Percentiles rank a stretch among this genome's conserved stretches.
Conservation (phyloP, 1,140 invertebrate species). For the Eriocheir sinensis region DNA sequence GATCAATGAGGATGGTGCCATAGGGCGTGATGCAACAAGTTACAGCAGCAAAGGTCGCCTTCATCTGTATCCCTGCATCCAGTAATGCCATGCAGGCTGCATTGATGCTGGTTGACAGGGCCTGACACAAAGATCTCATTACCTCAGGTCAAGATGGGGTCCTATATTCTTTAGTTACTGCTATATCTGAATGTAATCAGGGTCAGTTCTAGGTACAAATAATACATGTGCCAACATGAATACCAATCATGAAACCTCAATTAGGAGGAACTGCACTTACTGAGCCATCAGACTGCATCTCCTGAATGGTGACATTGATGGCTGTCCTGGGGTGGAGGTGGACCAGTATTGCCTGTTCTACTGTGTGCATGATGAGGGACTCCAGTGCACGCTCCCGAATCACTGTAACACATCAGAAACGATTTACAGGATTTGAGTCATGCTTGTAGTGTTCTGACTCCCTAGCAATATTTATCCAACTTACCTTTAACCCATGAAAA, state of each 20-base stretch:
- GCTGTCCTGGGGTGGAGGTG: slow-evolving; percentile 82
- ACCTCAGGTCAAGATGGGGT: too few relatives aligned
- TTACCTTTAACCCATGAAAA: too few relatives aligned
- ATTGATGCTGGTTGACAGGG: slow-evolving; percentile 82
- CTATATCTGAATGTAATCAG: too few relatives aligned
- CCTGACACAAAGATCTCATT: slow-evolving; percentile 61
- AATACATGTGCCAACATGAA: too few relatives aligned
- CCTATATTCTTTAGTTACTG: too few relatives aligned
- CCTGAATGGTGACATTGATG: slow-evolving; percentile 82
- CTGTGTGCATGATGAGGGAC: slow-evolving; percentile 81
- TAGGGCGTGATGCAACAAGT: slow-evolving; percentile 80
- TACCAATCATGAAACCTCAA: too few relatives aligned
- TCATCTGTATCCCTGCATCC: slow-evolving; percentile 82
- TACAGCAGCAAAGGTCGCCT: slow-evolving; percentile 81
- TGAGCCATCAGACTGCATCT: slow-evolving; percentile 82
- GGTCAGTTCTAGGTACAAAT: too few relatives aligned
- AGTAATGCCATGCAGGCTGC: slow-evolving; percentile 81
- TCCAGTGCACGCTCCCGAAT: slow-evolving; percentile 81
- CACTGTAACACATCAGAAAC: slow-evolving; percentile 74
- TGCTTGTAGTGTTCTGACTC: slow-evolving; percentile 23
- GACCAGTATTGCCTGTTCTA: slow-evolving; percentile 81
- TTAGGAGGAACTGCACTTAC: too few relatives aligned
- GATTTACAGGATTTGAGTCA: too few relatives aligned
- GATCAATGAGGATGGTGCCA: slow-evolving; percentile 81
- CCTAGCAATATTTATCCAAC: too few relatives aligned